Base-by-base conservation (phyloP, 64 coral and sea anemone species). In the Pocillopora damicornis region DNA sequence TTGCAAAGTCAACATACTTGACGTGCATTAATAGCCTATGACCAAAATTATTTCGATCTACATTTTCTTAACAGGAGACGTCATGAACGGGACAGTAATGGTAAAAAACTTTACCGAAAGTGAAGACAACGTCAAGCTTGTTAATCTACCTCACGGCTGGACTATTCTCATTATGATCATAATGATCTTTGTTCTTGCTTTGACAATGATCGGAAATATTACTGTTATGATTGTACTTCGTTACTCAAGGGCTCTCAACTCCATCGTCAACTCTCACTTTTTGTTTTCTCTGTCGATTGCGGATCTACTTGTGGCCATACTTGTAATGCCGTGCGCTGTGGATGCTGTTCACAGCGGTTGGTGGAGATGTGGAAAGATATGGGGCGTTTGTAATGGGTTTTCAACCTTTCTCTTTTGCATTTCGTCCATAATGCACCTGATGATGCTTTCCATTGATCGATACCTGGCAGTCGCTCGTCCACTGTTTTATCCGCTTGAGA, bases 361-460 rank as follows among this genome's bases (percentile, higher is more conserved):
- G 5, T 95, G 93, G 93, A 86, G 93, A 58, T 95, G 89, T 57
- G 93, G 93, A 9, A 15, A 51, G 20, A 78, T 92, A 23, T 86
- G 81, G 92, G 91, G 88, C 58, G 77, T 88, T 17, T 74, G 85
- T 30, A 95, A 91, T 75, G 93, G 78, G n/a, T 92, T 91, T 56
- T 89, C 89, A 62, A 95, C 91, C 75, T 95, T 95, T 76, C 88
- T 90, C 6, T 95, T 95, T 16, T 95, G 93, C 51, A 95, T 95
- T 59, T 95, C 93, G 1, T 95, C 93, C 0, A 95, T 95, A 12
- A 95, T 95, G 86, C 93, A 95, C 18, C 78, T 95, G 15, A 95
- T 95, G 93, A 62, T 95, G 72, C 73, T 95, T 15, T 95, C 93
- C 10, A 38, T 95, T n/a, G 93, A 95, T 73, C 87, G 83, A 20